Conservation (phyloP, 2,113 vertebrate genomes). For the Periophthalmus modestus region DNA sequence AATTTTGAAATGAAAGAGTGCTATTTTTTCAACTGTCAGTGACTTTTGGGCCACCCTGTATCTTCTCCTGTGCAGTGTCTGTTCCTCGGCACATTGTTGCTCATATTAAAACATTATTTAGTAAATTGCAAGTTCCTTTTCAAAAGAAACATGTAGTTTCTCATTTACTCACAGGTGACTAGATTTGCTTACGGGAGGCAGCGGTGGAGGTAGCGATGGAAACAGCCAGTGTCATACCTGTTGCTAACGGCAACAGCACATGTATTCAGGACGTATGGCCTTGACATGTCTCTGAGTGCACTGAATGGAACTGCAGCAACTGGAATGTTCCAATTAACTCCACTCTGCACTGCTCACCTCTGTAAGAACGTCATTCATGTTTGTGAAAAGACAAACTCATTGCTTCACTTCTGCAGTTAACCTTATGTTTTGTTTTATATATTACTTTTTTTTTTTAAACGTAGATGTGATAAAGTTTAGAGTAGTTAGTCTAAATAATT, state of each 20-base stretch:
- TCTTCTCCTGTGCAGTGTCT: too few species aligned
- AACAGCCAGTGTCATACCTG: slow-evolving; percentile 23
- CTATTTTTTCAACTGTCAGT: too few species aligned
- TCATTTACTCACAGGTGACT: not conserved
- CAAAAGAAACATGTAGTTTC: not conserved
- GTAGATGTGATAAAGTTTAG: not conserved
- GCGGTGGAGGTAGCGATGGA: not conserved
- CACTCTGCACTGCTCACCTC: not conserved
- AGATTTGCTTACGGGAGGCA: slow-evolving; percentile 9
- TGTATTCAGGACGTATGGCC: slow-evolving; percentile 25
- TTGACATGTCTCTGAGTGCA: slow-evolving; percentile 31
- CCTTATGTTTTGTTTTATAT: not conserved
- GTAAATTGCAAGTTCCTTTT: not conserved
- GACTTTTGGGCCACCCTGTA: too few species aligned
- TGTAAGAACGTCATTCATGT: not conserved
- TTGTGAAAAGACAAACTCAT: not conserved
- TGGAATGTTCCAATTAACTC: slow-evolving; percentile 9
- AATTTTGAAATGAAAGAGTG: too few species aligned
- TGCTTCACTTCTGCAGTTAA: not conserved
- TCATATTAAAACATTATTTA: not conserved
- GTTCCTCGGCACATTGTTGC: not conserved
- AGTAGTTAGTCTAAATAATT: too few species aligned
- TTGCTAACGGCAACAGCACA: slow-evolving; percentile 45
- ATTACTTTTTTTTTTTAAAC: not conserved
- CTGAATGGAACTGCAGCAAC: slow-evolving; percentile 12